phyloP scores from a whole-genome alignment of 2,797 vertebrate species.

The Carapus acus region DNA sequence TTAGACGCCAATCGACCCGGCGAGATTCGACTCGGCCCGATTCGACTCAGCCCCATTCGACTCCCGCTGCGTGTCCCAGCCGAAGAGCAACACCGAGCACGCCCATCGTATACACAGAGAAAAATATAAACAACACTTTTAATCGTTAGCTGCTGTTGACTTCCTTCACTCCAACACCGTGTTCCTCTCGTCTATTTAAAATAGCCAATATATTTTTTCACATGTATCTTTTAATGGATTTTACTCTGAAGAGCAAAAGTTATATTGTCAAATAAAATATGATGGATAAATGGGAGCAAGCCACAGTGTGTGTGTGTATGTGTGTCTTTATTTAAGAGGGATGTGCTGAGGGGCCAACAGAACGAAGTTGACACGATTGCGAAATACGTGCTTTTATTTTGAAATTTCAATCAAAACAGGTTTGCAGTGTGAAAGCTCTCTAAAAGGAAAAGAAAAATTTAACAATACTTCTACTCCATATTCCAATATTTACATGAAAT shows the following conservation, averaged over 20 bases:
- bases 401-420: too few species aligned
- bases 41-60: too few species aligned
- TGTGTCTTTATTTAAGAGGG: conserved; percentile 1
- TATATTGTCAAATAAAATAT: conserved; percentile 83
- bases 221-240: conserved; percentile 69
- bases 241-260: conserved; percentile 79
- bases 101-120: conserved; percentile 34
- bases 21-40: too few species aligned
- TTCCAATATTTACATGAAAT: too few species aligned
- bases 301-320: conserved; percentile 10
- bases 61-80: too few species aligned
- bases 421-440: too few species aligned
- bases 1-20: conserved; percentile 50
- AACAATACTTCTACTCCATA: too few species aligned
- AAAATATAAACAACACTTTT: conserved; percentile 43
- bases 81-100: too few species aligned
- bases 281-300: conserved; percentile 58
- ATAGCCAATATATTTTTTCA: conserved; percentile 67
- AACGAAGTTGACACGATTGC: too few species aligned
- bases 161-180: conserved; percentile 53
- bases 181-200: conserved; percentile 74
- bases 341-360: background rate
- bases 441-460: too few species aligned
- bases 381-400: too few species aligned
- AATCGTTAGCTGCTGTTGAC: conserved; percentile 45